Base-by-base conservation (phyloP, 2,888 invertebrate genomes). In the Amiota minor region DNA sequence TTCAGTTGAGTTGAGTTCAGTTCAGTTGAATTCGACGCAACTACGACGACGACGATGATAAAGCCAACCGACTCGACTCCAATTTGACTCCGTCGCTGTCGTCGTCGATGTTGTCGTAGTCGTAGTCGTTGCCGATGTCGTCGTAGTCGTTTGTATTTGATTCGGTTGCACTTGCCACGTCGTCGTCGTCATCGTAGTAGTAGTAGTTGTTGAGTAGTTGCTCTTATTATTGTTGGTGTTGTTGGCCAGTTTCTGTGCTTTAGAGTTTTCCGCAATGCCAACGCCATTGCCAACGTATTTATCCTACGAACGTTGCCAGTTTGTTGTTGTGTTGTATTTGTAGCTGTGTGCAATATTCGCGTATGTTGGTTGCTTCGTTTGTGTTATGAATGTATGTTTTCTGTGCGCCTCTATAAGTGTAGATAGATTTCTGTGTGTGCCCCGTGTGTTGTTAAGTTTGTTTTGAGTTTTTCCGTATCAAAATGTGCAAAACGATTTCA, bases 401-500 rank as follows among this genome's bases (percentile, higher is more conserved):
- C 47, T 46, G 64, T 70, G 69, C 64, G 49, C 35, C 35, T 35
- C 2, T 35, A 35, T 35, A 35, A 35, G 35, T 35, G 35, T 35
- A 35, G 35, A 35, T 35, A 35, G 35, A 35, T 35, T 35, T 72
- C 59, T 70, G 72, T 76, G 69, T 70, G 72, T 75, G 71, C 18
- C 46, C 59, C 68, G 20, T 49, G 62, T 59, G 65, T 73, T 81
- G 81, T 81, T 81, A 84, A 85, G 85, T 81, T 85, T 84, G 82
- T 85, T 88, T 88, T 87, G 87, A 88, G 87, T 87, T 89, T 89
- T 89, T 89, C 89, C 89, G 87, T 86, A 88, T 85, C 89, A 86
- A 89, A 89, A 88, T 88, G 89, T 89, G 89, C 89, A 88, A 89
- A 89, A 89, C 88, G 86, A 86, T 88, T 89, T 89, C 89, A 89